Base-by-base conservation (phyloP, 1,140 invertebrate species). In the Brachystomella parvula region DNA sequence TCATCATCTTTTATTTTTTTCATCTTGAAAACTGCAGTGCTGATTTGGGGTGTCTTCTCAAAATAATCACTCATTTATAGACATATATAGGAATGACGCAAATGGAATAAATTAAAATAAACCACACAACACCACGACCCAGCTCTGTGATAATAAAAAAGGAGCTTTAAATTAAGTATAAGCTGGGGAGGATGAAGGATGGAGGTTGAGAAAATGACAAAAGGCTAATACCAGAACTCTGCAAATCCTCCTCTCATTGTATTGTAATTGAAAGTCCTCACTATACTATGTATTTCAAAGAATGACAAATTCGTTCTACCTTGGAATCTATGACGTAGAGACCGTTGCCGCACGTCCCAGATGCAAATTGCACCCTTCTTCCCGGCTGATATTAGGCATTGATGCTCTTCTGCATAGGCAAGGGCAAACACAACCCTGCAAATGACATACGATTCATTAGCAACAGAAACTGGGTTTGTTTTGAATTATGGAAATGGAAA, bases 331-430 rank as follows among this genome's bases (percentile, higher is more conserved):
- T 96, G 90, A 12, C 92, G 83, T 56, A 95, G 83, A 61, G 87
- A 85, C 69, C 93, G 83, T 76, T 95, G 90, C 69, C 95, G 82
- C 53, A 98, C 85, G 79, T 98, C 94, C 76, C 95, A 94, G 76
- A 98, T 88, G 76, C 90, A 94, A 59, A 98, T 88, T 75, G 96
- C 92, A 29, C 96, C 96, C 77, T 93, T 94, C 76, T 95, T 94
- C 1, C 96, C 96, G 66, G 92, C 94, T 64, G 92, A 94, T 69
- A 98, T 92, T 24, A 96, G 78, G 63, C 69, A 82, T 76, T 94
- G 93, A 78, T 91, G 89, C 74, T 89, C 86, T 3, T 91, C 90
- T n/a, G 94, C 93, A 78, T 93, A 92, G n/a, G 90, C 84, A 59
- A 95, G 77, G 71, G 90, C 89, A 0, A n/a, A 80, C 79, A 9